Base-by-base conservation (phyloP, 2,888 invertebrate species). In the Spisula solida region DNA sequence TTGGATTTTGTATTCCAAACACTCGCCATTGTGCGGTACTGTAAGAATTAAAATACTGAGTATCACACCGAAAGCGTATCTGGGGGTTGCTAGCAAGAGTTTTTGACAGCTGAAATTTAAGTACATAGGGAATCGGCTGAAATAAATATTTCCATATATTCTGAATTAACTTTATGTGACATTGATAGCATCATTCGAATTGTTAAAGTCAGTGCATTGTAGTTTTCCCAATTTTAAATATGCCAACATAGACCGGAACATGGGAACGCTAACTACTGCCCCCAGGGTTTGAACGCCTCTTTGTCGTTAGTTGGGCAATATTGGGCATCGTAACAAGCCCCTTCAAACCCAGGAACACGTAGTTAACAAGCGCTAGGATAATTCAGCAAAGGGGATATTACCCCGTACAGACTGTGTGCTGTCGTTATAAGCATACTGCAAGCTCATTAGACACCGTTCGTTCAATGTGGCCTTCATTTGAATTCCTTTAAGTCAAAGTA, bases 391-490 rank as follows among this genome's bases (percentile, higher is more conserved):
- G 60, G 60, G 25, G 60, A 66, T 25, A 66, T 66, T 66, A 66
- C 60, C 25, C 60, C 6, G 25, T 12, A 10, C 25, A 66, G 25
- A 66, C 20, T 25, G 25, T 66, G 60, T 12, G n/a, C 60, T 66
- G 60, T 66, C 60, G 25, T 66, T 66, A 66, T 25, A 41, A 25
- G n/a, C 60, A 66, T n/a, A 25, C 60, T 66, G 60, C 60, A 25
- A 6, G 60, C 60, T 66, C 60, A 66, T 66, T 66, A 66, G 60
- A 25, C 25, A 66, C n/a, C 25, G 25, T 66, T 66, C 60, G 4
- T 66, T 0, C 60, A 66, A 66, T 66, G 25, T 66, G 60, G 60
- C n/a, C 60, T 66, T 66, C 60, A 66, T 66, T 66, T 66, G n/a
- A 66, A 66, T 66, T 66, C 25, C 60, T 66, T 66, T n/a, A 66